Evolutionary conservation across 2,888 invertebrate species (phyloP).

Genomic region (Frankliniella intonsa): DNA sequence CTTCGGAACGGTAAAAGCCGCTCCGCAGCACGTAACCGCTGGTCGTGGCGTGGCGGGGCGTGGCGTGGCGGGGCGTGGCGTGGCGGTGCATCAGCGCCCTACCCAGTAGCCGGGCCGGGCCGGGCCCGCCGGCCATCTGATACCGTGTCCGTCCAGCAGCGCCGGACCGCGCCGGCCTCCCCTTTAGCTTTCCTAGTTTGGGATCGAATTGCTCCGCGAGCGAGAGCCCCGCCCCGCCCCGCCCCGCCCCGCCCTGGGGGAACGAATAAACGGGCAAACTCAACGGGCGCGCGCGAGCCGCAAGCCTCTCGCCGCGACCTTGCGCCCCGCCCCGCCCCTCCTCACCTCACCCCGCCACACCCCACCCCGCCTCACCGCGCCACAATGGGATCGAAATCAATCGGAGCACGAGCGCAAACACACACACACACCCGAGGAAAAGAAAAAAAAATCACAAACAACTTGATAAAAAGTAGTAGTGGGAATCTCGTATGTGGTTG

Average conservation of each 20-base stretch:
- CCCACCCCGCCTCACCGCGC: neutral
- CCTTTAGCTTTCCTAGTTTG: slow-evolving; percentile 4
- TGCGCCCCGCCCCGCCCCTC: neutral
- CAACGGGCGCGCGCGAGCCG: neutral
- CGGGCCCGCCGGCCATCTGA: neutral
- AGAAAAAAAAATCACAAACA: neutral
- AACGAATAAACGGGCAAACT: neutral
- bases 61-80: neutral
- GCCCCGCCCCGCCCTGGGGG: neutral
- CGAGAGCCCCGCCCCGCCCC: neutral
- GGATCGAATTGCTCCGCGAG: neutral
- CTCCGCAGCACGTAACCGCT: too few species aligned
- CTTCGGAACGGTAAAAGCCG: too few species aligned
- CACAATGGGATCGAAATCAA: neutral
- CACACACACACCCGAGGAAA: too few species aligned
- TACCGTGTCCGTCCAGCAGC: neutral
- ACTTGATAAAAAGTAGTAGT: too few species aligned
- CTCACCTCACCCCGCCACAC: neutral
- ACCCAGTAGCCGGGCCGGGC: neutral
- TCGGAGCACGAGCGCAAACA: neutral
- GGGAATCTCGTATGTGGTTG: too few species aligned
- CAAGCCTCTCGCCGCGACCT: slow-evolving; percentile 1
- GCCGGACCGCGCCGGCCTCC: neutral
- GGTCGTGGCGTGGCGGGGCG: neutral
- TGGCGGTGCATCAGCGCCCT: neutral